Evolutionary conservation across 2,888 invertebrate species (phyloP).

Genomic region (Agrochola litura): DNA sequence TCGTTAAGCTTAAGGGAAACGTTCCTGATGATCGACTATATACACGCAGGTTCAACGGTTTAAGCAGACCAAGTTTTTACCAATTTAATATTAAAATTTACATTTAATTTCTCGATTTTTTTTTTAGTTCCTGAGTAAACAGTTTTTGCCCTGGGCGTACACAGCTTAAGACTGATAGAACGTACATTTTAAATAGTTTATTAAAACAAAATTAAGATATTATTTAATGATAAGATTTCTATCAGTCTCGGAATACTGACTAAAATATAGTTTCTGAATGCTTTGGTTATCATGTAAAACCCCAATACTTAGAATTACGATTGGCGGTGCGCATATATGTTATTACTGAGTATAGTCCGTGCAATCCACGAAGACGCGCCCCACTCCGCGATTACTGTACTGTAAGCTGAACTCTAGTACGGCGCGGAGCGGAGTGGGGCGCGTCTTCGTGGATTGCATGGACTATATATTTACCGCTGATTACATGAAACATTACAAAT

Average conservation of each 20-base stretch:
- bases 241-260: constrained; percentile 67
- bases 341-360: constrained; percentile 39
- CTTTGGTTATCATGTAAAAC: constrained; percentile 45
- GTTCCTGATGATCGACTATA: constrained; percentile 39
- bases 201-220: constrained; percentile 56
- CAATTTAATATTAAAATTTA: constrained; percentile 31
- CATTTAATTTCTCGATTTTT: constrained; percentile 8
- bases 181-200: constrained; percentile 35
- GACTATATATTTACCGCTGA: constrained; percentile 24
- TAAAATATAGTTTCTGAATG: constrained; percentile 66
- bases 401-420: no score
- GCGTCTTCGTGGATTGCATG: no score
- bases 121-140: not conserved
- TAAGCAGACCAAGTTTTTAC: constrained; percentile 30
- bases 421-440: no score
- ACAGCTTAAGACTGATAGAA: constrained; percentile 59
- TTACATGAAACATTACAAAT: constrained; percentile 32
- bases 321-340: constrained; percentile 32
- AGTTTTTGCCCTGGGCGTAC: constrained; percentile 46
- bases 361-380: no score
- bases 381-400: no score
- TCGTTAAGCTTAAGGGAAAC: constrained; percentile 30
- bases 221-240: constrained; percentile 61
- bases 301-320: constrained; percentile 24
- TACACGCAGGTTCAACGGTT: constrained; percentile 47